Conservation (phyloP, 2,888 invertebrate genomes). For the Agonopterix heracliana region DNA sequence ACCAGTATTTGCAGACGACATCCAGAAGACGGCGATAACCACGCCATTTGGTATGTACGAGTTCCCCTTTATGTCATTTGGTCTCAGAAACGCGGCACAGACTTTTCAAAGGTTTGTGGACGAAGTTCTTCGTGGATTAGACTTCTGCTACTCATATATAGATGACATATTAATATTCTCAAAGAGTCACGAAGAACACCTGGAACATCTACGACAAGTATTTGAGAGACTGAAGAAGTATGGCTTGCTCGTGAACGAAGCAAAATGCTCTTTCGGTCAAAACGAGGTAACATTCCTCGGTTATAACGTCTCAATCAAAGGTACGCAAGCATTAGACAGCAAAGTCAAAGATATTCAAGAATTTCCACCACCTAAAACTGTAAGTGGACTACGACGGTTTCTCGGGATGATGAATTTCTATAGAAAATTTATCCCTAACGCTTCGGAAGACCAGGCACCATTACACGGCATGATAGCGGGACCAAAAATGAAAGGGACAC, state of each 20-base stretch:
- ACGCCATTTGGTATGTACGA: conserved; percentile 32
- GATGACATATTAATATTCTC: background rate
- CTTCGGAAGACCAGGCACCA: too few relatives aligned
- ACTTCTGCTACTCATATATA: background rate
- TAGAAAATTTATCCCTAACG: too few relatives aligned
- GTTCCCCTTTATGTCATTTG: conserved; percentile 21
- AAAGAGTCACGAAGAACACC: background rate
- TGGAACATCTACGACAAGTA: background rate
- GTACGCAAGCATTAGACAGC: too few relatives aligned
- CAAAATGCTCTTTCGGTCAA: background rate
- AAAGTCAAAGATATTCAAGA: too few relatives aligned
- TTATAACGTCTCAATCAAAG: too few relatives aligned
- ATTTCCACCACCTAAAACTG: too few relatives aligned
- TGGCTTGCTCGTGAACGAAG: background rate
- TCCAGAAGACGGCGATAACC: conserved; percentile 24
- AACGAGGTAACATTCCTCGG: too few relatives aligned
- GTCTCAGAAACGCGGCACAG: background rate
- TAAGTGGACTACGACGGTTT: too few relatives aligned
- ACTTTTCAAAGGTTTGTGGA: background rate
- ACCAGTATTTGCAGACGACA: conserved; percentile 10
- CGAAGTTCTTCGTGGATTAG: background rate
- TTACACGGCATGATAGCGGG: too few relatives aligned
- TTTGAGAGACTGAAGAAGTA: background rate
- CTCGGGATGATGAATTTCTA: too few relatives aligned
- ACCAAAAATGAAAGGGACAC: too few relatives aligned